Percentiles rank a stretch among this genome's conserved stretches.
phyloP scores from a whole-genome alignment of 2,113 vertebrate genomes.

The Nyctibius bracteatus region DNA sequence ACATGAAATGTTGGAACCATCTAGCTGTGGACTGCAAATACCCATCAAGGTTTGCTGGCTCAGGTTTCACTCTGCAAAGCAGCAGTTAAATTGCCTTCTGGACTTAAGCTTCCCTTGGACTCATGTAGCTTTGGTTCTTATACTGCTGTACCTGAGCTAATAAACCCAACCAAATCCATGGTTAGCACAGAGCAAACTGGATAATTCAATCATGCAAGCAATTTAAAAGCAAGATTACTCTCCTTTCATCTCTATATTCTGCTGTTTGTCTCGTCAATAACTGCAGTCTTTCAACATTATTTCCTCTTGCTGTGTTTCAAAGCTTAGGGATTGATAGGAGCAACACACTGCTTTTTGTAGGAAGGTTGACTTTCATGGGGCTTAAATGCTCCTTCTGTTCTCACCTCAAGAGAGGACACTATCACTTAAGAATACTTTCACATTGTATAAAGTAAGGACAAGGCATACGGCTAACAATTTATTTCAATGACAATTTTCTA shows the following conservation, averaged over 20 bases:
- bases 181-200: neutral
- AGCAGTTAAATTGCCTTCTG: neutral
- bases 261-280: neutral
- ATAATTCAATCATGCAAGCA: neutral
- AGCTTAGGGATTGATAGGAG: neutral
- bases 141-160: neutral
- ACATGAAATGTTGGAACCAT: neutral
- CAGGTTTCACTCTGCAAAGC: neutral
- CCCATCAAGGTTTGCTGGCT: neutral
- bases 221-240: neutral
- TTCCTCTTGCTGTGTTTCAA: neutral
- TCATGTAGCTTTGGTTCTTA: neutral
- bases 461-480: neutral
- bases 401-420: neutral
- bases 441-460: neutral
- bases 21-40: neutral
- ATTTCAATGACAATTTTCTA: neutral
- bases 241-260: neutral
- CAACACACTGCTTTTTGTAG: rapidly evolving
- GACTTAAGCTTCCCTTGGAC: neutral
- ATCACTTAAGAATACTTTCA: neutral
- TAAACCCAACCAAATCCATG: neutral
- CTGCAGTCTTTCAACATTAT: neutral
- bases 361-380: neutral
- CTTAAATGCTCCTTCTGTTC: neutral